Percentiles rank a stretch among this genome's conserved stretches.
Evolutionary conservation across 23 tunicate species (phyloP).

Genomic region (Halocynthia roretzi): DNA sequence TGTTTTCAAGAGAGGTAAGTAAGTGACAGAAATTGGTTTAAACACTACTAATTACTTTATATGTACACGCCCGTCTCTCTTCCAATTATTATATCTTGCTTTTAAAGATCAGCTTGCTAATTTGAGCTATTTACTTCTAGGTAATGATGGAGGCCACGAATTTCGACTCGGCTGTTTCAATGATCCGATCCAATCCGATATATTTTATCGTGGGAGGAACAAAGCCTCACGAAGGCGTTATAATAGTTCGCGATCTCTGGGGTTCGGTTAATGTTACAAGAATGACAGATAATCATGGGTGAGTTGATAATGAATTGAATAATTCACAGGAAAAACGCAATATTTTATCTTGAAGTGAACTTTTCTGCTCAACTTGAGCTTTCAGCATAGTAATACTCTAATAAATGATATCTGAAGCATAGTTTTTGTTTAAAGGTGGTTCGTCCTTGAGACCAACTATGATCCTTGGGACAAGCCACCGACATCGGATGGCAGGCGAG

Average conservation of each 20-base stretch:
- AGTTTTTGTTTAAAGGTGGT: conserved; percentile 43
- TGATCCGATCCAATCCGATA: conserved; percentile 25
- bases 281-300: conserved; percentile 6
- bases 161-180: conserved; percentile 27
- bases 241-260: conserved; percentile 27
- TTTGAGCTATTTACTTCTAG: conserved; percentile 15
- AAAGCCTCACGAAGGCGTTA: conserved; percentile 31
- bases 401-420: too few species aligned
- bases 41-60: background rate
- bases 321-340: too few species aligned
- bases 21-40: background rate
- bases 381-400: too few species aligned
- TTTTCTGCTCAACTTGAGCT: too few species aligned
- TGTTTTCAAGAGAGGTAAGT: conserved; percentile 40
- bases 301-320: background rate
- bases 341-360: too few species aligned
- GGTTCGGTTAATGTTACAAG: conserved; percentile 23
- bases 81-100: too few species aligned
- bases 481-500: conserved; percentile 76
- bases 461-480: conserved; percentile 91
- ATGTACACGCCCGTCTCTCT: too few species aligned
- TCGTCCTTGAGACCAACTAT: conserved; percentile 80
- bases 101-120: too few species aligned
- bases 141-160: conserved; percentile 46
- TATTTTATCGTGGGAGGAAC: conserved; percentile 46